Conservation (phyloP, 2,888 invertebrate genomes). For the Pollenia labialis region DNA sequence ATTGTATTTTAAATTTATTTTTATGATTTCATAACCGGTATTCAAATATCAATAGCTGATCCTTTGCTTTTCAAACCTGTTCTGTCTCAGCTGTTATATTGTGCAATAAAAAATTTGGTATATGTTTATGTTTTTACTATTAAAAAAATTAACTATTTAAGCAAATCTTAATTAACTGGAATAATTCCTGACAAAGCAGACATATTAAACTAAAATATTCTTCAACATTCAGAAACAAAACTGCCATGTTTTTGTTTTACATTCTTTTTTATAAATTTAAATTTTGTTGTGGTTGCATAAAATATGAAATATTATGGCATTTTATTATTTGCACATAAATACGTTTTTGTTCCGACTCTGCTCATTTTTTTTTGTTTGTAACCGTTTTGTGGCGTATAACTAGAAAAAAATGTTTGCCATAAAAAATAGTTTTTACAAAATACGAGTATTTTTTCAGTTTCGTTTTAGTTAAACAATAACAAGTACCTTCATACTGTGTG, state of each 20-base stretch:
- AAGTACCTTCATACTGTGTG: neutral
- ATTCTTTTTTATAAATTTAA: neutral
- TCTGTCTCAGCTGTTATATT: too few species aligned
- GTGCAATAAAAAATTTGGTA: too few species aligned
- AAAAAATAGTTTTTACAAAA: neutral
- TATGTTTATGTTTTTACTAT: too few species aligned
- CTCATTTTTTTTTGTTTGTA: neutral
- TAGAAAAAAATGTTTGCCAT: neutral
- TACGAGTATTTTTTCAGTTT: neutral
- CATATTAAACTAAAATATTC: too few species aligned
- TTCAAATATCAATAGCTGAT: too few species aligned
- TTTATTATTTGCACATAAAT: constrained; percentile 1
- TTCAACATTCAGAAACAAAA: too few species aligned
- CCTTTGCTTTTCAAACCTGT: too few species aligned
- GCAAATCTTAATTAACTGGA: too few species aligned
- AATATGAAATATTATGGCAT: constrained; percentile 14
- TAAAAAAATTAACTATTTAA: too few species aligned
- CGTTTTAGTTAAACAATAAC: neutral
- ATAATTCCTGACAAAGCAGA: too few species aligned
- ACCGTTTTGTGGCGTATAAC: neutral
- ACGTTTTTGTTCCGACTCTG: neutral
- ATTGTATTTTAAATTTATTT: too few species aligned
- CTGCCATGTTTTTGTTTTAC: neutral
- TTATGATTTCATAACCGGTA: too few species aligned
- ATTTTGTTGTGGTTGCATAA: constrained; percentile 18